These are phyloP conservation scores for Glareola pratincola DNA, from an alignment of 2,113 vertebrate genomes.

Conservation along the genomic window DNA sequence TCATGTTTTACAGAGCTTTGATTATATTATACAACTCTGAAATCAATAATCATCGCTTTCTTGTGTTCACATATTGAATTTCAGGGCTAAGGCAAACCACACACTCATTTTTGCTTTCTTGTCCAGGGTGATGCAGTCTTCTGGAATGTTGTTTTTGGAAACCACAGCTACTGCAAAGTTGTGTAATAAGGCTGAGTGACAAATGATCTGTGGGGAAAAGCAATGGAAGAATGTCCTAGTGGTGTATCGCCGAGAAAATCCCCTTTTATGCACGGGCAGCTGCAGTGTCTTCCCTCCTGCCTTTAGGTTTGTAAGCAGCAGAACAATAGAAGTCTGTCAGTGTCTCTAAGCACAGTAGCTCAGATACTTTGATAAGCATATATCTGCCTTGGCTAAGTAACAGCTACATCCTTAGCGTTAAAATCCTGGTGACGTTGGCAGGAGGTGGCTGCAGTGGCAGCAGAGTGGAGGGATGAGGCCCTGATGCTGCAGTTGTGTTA, in stretches of 20 bases:
- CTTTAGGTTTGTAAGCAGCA: neutral
- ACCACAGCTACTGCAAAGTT: neutral
- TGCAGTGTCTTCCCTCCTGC: neutral
- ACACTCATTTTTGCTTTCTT: neutral
- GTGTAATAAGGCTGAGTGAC: neutral
- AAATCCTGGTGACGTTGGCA: neutral
- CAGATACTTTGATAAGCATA: neutral
- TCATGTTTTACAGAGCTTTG: neutral
- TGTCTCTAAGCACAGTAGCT: slow-evolving; percentile 6
- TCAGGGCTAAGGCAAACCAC: neutral
- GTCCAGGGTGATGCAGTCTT: neutral
- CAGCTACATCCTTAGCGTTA: neutral
- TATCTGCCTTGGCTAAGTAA: neutral
- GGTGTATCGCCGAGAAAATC: neutral
- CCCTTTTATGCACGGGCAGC: neutral
- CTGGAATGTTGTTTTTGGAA: slow-evolving; percentile 42
- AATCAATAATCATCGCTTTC: neutral
- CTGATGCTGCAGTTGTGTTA: fast-evolving
- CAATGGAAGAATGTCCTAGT: neutral
- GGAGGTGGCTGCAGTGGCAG: neutral
- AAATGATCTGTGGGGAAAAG: neutral
- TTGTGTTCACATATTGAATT: neutral
- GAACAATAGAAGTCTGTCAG: neutral
- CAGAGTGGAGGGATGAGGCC: neutral
- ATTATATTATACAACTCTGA: neutral